Base-by-base conservation (phyloP, 1,140 invertebrate genomes). In the Meloidogyne floridensis region DNA sequence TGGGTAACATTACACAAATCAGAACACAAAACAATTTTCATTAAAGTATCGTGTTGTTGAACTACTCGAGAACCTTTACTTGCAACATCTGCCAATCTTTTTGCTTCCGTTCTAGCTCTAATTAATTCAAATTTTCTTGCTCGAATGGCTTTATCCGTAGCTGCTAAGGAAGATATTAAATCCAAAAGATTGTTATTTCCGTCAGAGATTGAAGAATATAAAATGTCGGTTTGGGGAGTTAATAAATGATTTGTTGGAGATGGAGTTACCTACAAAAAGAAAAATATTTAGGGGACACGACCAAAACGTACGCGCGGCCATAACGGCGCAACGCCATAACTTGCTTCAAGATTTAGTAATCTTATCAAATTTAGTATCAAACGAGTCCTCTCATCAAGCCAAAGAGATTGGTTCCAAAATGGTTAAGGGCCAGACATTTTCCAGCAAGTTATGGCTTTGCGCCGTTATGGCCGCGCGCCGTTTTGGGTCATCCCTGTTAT, bases 1-100 rank as follows among this genome's bases (percentile, higher is more conserved):
- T 86, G 84, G 11, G 85, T 87, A 18, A 83, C 82, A 73, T 77
- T 86, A 11, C 75, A 77, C 72, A 86, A 82, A 77, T 86, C 85
- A 20, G 81, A 81, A 5, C 72, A 79, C 3, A 86, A 51, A 81
- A 86, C 85, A 18, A 86, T 84, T 56, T 72, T 82, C 72, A 84
- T 80, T 43, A 80, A 18, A 18, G 72, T 80, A 71, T 80, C 77
- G 20, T 80, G 76, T 54, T 32, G 54, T 72, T 73, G 79, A 56
- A 73, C 70, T 56, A 53, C 47, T 43, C 74, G 43, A 43, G 70
- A 18, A 43, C 70, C 79, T 56, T 77, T 56, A 69, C 56, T 73
- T n/a, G 70, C 72, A 20, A 84, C 72, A 54, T 86, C 85, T 13
- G 85, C 80, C 13, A 86, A 71, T 42, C 80, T 81, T 77, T 86